Evolutionary conservation across 2,797 vertebrate genomes (phyloP).

Genomic region (Sylvilagus floridanus): DNA sequence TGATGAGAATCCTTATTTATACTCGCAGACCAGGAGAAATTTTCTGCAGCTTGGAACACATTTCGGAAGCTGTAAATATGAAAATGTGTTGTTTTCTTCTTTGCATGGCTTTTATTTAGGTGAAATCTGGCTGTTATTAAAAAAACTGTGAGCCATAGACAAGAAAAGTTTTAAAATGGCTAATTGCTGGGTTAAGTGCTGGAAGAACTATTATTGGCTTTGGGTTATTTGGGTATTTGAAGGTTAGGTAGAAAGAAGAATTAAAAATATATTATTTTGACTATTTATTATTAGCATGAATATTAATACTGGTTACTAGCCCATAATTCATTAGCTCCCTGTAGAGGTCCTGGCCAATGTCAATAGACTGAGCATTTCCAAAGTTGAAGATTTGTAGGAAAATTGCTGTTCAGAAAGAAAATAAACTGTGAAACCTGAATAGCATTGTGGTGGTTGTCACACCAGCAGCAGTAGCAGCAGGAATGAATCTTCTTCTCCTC

Average conservation of each 20-base stretch:
- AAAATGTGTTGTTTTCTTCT: background rate
- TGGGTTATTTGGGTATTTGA: background rate
- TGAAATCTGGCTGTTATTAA: background rate
- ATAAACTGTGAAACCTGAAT: background rate
- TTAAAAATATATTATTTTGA: background rate
- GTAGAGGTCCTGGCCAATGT: background rate
- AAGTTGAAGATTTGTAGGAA: background rate
- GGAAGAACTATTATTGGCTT: background rate
- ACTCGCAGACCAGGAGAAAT: background rate
- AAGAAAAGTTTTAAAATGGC: background rate
- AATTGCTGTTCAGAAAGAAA: background rate
- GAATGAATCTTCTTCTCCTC: rapidly evolving
- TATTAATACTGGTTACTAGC: background rate
- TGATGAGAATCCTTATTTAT: constrained; percentile 39
- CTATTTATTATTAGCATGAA: background rate
- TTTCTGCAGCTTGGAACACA: background rate
- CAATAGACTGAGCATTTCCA: background rate
- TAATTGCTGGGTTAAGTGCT: background rate
- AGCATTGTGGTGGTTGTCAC: background rate
- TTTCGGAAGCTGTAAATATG: background rate
- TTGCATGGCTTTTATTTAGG: background rate
- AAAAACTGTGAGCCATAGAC: background rate
- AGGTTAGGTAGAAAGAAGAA: background rate
- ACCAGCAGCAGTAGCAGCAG: rapidly evolving
- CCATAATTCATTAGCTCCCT: background rate